Evolutionary conservation across 92 coral and sea anemone species (phyloP).

Genomic region (Zoanthus sansibaricus): DNA sequence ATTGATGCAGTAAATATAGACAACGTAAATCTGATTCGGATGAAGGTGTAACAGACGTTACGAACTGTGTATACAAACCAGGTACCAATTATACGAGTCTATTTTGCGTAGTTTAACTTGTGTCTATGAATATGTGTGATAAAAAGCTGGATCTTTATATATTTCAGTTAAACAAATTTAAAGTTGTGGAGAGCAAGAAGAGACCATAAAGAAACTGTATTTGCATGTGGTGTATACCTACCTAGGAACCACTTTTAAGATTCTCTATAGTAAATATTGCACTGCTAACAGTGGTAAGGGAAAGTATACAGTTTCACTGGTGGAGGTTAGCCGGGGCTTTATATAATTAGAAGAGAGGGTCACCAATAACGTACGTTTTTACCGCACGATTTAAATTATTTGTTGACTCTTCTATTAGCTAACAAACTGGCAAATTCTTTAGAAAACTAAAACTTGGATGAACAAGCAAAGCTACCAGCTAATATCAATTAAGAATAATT

Average conservation of each 20-base stretch:
- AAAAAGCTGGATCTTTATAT: no score
- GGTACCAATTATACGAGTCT: neutral
- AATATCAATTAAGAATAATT: neutral
- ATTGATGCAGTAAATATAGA: neutral
- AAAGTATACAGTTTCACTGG: neutral
- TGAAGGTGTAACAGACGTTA: neutral
- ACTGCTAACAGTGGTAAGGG: neutral
- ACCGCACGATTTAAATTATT: no score
- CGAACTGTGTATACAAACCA: conserved; percentile 4
- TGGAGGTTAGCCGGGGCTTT: neutral
- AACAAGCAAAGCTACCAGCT: conserved; percentile 21
- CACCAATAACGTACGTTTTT: neutral
- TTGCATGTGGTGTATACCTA: neutral
- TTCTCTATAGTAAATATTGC: neutral
- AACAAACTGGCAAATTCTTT: neutral
- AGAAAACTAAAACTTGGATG: conserved; percentile 5
- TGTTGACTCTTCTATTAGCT: neutral
- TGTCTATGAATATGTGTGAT: no score
- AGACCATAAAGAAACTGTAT: neutral
- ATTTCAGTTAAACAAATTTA: no score
- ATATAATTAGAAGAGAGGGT: neutral
- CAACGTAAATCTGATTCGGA: neutral
- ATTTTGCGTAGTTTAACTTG: neutral
- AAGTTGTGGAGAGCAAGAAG: no score
- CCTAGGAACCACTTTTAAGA: neutral